These are phyloP conservation scores for Drosophila simulans DNA, from an alignment of 1,140 invertebrate species.

Conservation along the genomic window DNA sequence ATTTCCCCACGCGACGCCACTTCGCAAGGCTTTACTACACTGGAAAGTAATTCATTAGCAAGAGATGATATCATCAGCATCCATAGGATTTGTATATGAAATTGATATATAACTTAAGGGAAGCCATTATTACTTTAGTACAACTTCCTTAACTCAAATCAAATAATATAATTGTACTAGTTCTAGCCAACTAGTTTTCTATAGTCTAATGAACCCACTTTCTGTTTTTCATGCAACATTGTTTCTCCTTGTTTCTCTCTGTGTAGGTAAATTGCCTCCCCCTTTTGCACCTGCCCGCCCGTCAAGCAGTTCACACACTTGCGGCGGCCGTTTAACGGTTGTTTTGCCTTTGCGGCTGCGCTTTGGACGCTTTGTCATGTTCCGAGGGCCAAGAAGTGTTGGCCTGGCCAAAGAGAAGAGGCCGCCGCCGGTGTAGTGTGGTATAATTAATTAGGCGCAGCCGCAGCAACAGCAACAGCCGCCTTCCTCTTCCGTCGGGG, in stretches of 20 bases:
- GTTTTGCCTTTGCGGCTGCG: conserved; percentile 48
- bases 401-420: not conserved
- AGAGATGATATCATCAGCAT: not conserved
- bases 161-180: no score
- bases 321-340: conserved; percentile 39
- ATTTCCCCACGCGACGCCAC: conserved; percentile 28
- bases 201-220: no score
- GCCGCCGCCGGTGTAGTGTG: conserved; percentile 5
- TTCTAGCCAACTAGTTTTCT: no score
- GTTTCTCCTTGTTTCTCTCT: not conserved
- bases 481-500: conserved; percentile 28
- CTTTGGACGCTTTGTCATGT: conserved; percentile 45
- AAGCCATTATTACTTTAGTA: no score
- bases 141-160: no score
- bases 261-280: conserved; percentile 3
- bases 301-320: conserved; percentile 39
- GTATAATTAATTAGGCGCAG: conserved; percentile 59
- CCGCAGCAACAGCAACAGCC: conserved; percentile 1
- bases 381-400: conserved; percentile 23
- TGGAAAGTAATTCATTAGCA: conserved; percentile 12
- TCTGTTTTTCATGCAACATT: no score
- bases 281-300: not conserved
- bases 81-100: not conserved
- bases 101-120: no score
- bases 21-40: conserved; percentile 3